phyloP scores from a whole-genome alignment of 2,888 invertebrate species.

The Plebejus melissa region DNA sequence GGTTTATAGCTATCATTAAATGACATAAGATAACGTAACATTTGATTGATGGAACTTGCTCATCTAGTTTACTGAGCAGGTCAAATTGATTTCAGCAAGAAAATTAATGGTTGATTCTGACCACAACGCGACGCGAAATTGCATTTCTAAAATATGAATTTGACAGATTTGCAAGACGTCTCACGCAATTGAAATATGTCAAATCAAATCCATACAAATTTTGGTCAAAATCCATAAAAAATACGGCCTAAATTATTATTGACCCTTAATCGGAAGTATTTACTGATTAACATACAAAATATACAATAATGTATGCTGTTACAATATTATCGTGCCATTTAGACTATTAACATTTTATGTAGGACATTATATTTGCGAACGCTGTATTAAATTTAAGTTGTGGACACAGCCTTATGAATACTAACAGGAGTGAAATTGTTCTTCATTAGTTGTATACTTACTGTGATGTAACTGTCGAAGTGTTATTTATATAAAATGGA shows the following conservation, averaged over 20 bases:
- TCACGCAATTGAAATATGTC: no score
- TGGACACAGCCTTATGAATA: background rate
- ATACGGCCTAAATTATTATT: no score
- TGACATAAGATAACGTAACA: background rate
- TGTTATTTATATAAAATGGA: no score
- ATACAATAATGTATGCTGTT: background rate
- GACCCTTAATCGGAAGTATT: background rate
- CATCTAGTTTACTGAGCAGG: background rate
- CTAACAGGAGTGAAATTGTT: no score
- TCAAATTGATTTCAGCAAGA: background rate
- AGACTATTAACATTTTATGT: background rate
- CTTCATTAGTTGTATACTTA: no score
- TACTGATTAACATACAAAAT: background rate
- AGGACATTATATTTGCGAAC: background rate
- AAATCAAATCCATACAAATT: no score
- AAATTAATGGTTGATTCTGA: background rate
- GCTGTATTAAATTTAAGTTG: background rate
- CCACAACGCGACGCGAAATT: no score
- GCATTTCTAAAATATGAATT: no score
- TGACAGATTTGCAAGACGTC: no score
- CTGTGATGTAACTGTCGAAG: no score
- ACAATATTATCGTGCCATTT: background rate
- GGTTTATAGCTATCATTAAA: background rate
- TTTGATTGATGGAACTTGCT: background rate
- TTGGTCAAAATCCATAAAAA: no score